Base-by-base conservation (phyloP, 1,140 invertebrate genomes). In the Hirudo medicinalis region DNA sequence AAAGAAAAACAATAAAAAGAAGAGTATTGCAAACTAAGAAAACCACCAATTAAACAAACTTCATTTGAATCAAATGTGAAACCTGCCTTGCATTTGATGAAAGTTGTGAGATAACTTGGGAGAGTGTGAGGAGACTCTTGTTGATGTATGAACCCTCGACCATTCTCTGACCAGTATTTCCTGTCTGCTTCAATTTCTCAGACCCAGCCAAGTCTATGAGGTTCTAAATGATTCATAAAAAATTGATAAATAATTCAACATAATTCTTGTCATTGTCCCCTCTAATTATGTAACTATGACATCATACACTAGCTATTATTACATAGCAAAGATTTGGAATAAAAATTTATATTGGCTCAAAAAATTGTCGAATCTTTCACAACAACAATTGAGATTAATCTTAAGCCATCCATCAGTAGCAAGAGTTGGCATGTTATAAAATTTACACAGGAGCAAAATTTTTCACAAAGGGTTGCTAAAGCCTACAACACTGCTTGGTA, bases 61-160 rank as follows among this genome's bases (percentile, higher is more conserved):
- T 27, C 4, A 13, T 8, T 13, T 32, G 17, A 25, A 63, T 20
- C 1, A 63, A 63, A 63, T 63, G 60, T 20, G 13, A 25, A 27
- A 13, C 22, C 15, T 32, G 22, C 29, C 67, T 43, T 1, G 29
- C n/a, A 36, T 68, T 68, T 32, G 67, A 68, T 29, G 40, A 53
- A 19, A 74, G 70, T 43, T 74, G 73, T 19, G 94, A 97, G 76
- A 99, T 99, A 76, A 99, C 97, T 86, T 98, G 97, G 66, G 97
- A 96, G n/a, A 99, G 85, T 1, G 96, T 99, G 0, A 96, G 98
- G 32, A 99, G 84, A 67, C 92, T 96, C 81, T 99, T 99, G 84
- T 99, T 99, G 78, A 99, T 99, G 79, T 99, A 99, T 17, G 95
- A 95, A 67, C 97, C 97, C 84, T 99, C 97, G 82, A 99, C 92